These are phyloP conservation scores for Glaucidium brasilianum DNA, from an alignment of 2,113 vertebrate species.

Conservation along the genomic window DNA sequence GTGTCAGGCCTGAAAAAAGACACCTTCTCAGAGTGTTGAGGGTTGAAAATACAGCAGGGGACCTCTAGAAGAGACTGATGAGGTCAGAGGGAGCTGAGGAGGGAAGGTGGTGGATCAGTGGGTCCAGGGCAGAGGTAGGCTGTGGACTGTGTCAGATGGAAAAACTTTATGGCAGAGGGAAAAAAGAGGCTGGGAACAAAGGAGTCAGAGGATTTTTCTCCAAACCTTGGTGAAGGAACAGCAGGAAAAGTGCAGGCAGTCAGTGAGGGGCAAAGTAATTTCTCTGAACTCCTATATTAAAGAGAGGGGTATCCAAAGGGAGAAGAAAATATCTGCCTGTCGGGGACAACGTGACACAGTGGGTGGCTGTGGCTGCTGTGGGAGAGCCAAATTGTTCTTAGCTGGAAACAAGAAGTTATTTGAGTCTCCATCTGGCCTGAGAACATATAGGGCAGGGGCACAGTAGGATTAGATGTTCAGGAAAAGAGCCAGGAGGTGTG, in stretches of 20 bases:
- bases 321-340: not conserved
- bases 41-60: not conserved
- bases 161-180: not conserved
- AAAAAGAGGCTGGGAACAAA: not conserved
- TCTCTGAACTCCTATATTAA: not conserved
- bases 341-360: not conserved
- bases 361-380: not conserved
- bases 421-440: constrained; percentile 11
- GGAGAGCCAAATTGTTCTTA: constrained; percentile 7
- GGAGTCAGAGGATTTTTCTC: not conserved
- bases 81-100: not conserved
- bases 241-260: not conserved
- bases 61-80: not conserved
- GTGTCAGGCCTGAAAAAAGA: not conserved
- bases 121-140: not conserved
- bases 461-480: not conserved
- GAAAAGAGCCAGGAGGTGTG: not conserved
- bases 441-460: not conserved
- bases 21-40: not conserved
- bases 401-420: constrained; percentile 23
- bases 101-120: not conserved
- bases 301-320: not conserved
- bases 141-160: not conserved
- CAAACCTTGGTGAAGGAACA: not conserved
- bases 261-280: not conserved